Percentiles rank a stretch among this genome's conserved stretches.
Conservation (phyloP, 2,888 invertebrate species). For the Camponotus fellah region DNA sequence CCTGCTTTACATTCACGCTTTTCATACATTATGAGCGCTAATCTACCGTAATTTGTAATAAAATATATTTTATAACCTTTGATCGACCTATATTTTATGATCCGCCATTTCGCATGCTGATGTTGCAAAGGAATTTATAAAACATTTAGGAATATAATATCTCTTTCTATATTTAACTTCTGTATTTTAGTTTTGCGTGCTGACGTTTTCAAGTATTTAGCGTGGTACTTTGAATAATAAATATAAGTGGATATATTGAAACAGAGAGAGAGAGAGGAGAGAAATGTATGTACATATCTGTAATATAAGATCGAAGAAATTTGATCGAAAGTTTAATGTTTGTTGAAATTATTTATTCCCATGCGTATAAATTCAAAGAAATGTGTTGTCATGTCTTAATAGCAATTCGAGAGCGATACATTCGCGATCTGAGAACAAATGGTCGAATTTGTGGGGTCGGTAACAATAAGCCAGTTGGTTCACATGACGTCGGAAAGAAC, state of each 20-base stretch:
- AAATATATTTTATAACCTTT: slow-evolving; percentile 45
- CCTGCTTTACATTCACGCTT: slow-evolving; percentile 39
- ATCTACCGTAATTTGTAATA: slow-evolving; percentile 49
- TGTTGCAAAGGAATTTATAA: slow-evolving; percentile 19
- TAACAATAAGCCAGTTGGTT: slow-evolving; percentile 36
- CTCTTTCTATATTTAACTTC: neutral
- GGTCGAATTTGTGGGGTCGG: neutral
- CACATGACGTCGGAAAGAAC: slow-evolving; percentile 32
- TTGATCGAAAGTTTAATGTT: neutral
- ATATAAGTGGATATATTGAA: neutral
- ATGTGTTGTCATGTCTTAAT: neutral
- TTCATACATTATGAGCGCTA: slow-evolving; percentile 39
- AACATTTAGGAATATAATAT: slow-evolving; percentile 23
- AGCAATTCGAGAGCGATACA: neutral
- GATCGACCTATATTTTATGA: slow-evolving; percentile 28
- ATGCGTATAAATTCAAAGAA: neutral
- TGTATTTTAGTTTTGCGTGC: slow-evolving; percentile 17
- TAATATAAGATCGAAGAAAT: neutral
- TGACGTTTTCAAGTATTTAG: slow-evolving; percentile 24
- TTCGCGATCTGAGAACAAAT: neutral
- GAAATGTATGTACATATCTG: neutral
- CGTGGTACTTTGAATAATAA: slow-evolving; percentile 28
- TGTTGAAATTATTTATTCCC: neutral
- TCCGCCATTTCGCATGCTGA: slow-evolving; percentile 3
- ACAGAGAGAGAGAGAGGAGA: neutral